Percentiles rank a stretch among this genome's conserved stretches.
Evolutionary conservation across 2,888 invertebrate genomes (phyloP).

Genomic region (Phrixothrix hirtus): DNA sequence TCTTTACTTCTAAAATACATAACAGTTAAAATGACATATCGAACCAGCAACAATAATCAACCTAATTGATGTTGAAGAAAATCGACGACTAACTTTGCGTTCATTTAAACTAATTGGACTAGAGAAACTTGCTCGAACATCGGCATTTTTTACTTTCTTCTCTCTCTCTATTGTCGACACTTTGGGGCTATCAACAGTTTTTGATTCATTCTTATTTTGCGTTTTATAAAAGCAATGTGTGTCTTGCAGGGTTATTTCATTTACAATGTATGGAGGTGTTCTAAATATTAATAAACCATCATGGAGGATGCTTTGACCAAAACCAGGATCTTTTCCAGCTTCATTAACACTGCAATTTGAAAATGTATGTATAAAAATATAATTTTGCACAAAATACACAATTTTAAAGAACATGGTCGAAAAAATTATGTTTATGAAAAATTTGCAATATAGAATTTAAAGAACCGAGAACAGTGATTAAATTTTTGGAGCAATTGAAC

Average conservation of each 20-base stretch:
- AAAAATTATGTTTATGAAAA: no score
- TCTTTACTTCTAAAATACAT: conserved; percentile 56
- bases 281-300: conserved; percentile 86
- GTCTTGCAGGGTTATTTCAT: conserved; percentile 77
- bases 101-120: conserved; percentile 54
- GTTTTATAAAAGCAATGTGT: conserved; percentile 42
- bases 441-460: no score
- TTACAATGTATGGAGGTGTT: conserved; percentile 82
- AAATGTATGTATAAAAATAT: background rate
- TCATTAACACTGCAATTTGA: conserved; percentile 66
- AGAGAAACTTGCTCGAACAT: conserved; percentile 44
- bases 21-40: conserved; percentile 1
- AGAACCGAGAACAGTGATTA: no score
- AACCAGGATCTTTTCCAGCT: conserved; percentile 81
- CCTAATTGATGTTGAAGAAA: conserved; percentile 66
- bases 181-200: conserved; percentile 40
- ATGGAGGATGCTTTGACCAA: conserved; percentile 91
- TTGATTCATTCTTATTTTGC: background rate
- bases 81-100: conserved; percentile 59
- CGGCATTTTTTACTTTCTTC: conserved; percentile 33
- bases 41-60: no score
- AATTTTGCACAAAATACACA: background rate
- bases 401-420: background rate
- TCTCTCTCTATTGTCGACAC: conserved; percentile 38
- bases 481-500: no score